Evolutionary conservation across 2,888 invertebrate species (phyloP).

Genomic region (Herminia tarsipennalis): DNA sequence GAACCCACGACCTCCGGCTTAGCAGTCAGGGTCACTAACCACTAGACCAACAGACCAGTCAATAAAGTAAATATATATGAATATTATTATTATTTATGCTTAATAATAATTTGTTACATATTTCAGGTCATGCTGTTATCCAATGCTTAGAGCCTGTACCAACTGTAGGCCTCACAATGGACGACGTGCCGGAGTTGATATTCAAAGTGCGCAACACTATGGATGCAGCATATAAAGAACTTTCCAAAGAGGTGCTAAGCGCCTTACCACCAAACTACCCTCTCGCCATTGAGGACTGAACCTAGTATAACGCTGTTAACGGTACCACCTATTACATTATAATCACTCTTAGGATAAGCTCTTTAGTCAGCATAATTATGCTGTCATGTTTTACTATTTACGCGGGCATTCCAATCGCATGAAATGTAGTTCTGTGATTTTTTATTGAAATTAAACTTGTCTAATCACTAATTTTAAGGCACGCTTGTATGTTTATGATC

Average conservation of each 20-base stretch:
- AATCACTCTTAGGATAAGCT: slow-evolving; percentile 36
- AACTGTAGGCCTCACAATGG: slow-evolving; percentile 77
- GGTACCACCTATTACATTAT: slow-evolving; percentile 39
- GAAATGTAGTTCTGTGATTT: slow-evolving; percentile 41
- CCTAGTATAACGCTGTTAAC: slow-evolving; percentile 11
- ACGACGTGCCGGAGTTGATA: slow-evolving; percentile 81
- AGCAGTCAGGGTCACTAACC: no score
- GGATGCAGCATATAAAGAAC: slow-evolving; percentile 79
- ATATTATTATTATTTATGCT: background rate
- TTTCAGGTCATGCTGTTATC: slow-evolving; percentile 83
- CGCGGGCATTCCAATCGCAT: slow-evolving; percentile 40
- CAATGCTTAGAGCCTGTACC: slow-evolving; percentile 83
- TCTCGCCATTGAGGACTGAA: slow-evolving; percentile 66
- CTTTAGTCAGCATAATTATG: slow-evolving; percentile 26
- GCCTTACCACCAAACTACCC: slow-evolving; percentile 80
- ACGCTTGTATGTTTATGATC: slow-evolving; percentile 30
- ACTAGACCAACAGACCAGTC: no score
- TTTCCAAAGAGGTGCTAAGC: slow-evolving; percentile 79
- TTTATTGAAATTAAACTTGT: slow-evolving; percentile 25
- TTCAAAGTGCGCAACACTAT: slow-evolving; percentile 76
- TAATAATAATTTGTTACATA: background rate
- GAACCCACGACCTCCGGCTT: no score
- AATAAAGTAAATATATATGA: no score
- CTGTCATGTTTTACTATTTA: slow-evolving; percentile 34
- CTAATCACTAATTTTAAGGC: slow-evolving; percentile 30